Evolutionary conservation across 2,797 vertebrate genomes (phyloP), one percentile per base, ranked within the genome.

Genomic region (Bradypus variegatus): DNA sequence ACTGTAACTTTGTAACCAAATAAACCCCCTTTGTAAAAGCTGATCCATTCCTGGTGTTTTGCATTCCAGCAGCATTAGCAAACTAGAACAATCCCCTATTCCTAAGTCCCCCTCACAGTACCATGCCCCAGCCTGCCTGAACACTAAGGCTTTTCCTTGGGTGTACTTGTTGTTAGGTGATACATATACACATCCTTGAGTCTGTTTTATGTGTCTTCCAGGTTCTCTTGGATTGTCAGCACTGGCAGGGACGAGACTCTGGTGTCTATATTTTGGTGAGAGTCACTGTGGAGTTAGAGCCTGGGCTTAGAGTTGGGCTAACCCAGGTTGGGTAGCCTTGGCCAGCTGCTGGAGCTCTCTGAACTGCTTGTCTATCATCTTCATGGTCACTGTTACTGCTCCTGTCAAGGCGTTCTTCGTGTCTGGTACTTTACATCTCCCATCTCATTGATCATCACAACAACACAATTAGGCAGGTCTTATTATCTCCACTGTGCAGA

Each of bases 201-300:
- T n/a, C 70, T 64, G 4, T 36, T 86, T 6, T 36, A 8, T 16
- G 12, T 27, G 13, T 60, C 55, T 88, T 84, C 60, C 48, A 53
- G 50, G 16, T 31, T 84, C 50, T 29, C 33, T 53, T 36, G 33
- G 55, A 45, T 31, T 27, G 23, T 84, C 88, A 55, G 81, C 9
- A 7, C 48, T 41, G 62, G 21, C 31, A 21, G 69, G 48, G 48
- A 64, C 41, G 64, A 69, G 69, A 36, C 31, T 8, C 1, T 2
- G 31, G 41, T 60, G 85, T 80, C 73, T 72, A 55, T n/a, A 64
- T 88, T 84, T 69, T 64, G 72, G 45, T 67, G 83, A 89, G 72
- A 67, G 48, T 29, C 60, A 29, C 2, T 50, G 48, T 62, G 48
- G 69, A 70, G 41, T 48, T 41, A 55, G 80, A 91, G 48, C 45